phyloP scores from a whole-genome alignment of 2,888 invertebrate genomes.

The Tiliacea aurago region DNA sequence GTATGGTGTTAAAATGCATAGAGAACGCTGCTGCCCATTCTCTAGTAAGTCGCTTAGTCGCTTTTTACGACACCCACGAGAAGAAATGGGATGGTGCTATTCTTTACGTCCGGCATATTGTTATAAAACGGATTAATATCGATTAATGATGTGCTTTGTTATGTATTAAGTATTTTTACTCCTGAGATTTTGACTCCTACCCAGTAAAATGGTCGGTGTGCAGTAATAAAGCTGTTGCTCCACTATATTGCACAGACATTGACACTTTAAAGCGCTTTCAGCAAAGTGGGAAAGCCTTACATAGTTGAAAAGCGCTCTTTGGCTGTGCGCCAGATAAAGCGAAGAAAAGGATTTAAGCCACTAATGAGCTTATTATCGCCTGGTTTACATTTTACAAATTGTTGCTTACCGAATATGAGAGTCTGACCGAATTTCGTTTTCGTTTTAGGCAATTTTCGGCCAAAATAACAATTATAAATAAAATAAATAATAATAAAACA shows the following conservation, averaged over 20 bases:
- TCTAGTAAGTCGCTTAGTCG: too few species aligned
- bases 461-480: background rate
- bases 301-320: constrained; percentile 12
- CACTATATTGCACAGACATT: background rate
- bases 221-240: constrained; percentile 1
- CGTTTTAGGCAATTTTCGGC: background rate
- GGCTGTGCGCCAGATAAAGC: constrained; percentile 30
- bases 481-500: too few species aligned
- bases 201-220: background rate
- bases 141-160: too few species aligned
- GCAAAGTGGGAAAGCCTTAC: constrained; percentile 14
- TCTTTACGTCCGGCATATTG: too few species aligned
- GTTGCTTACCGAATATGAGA: background rate
- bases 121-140: too few species aligned
- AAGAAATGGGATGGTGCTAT: too few species aligned
- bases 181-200: background rate
- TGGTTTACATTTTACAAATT: constrained; percentile 4
- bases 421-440: background rate
- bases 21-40: too few species aligned
- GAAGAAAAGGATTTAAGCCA: constrained; percentile 9
- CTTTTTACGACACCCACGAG: too few species aligned
- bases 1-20: too few species aligned
- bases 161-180: background rate
- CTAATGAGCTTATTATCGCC: constrained; percentile 15
- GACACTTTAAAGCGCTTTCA: constrained; percentile 23